Conservation (phyloP, 2,113 vertebrate species). For the human region GRCh38 chr9:26397001-26397500, state of each 20-base stretch:
- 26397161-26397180: not conserved
- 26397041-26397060: not conserved
- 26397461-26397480: not conserved
- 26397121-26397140: constrained; percentile 11
- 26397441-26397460: constrained; percentile 36
- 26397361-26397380: constrained; percentile 24
- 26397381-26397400: constrained; percentile 26
- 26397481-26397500: not conserved
- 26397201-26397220: constrained; percentile 63
- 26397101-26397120: not conserved
- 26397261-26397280: not conserved
- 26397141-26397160: not conserved
- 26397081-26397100: constrained; percentile 25
- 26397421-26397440: not conserved
- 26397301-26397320: not conserved
- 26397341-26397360: not conserved
- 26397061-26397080: constrained; percentile 28
- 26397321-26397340: not conserved
- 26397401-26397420: not conserved
- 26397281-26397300: not conserved
- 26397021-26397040: not conserved
- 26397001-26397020: not conserved
- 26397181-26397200: not conserved
- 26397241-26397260: not conserved
- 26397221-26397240: constrained; percentile 47